Evolutionary conservation across 2,797 vertebrate species (phyloP), one percentile per base, ranked within the genome.

Genomic region (Columba guinea): DNA sequence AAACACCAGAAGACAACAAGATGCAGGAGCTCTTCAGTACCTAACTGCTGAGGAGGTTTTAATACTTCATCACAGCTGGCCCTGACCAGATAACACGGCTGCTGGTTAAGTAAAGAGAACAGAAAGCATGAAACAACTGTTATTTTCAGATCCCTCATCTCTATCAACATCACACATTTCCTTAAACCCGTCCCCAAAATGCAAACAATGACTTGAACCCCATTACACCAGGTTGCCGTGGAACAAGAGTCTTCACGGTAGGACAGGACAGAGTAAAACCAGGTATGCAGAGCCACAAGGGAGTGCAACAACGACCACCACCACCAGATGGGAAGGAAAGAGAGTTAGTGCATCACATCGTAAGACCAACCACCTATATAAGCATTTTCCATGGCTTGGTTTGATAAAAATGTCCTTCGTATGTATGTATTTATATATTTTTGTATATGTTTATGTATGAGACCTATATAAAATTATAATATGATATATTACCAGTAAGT

Each of bases 171-270:
- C 22, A 63, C 19, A 44, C 2, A 5, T 35, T 44, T 74, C 81
- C 34, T 62, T n/a, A 74, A 49, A 82, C 52, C 48, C 24, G 27
- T 14, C 34, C 34, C 30, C 30, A 22, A 21, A 30, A 46, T 21
- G 56, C 41, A 74, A 78, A 55, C n/a, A 22, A 41, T 4, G 7
- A 65, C 39, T 9, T 9, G 11, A 85, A 56, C 11, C 30, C 32
- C 52, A 34, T 10, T 0, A 0, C 44, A 17, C 28, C 16, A 17
- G 27, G 32, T 20, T n/a, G 46, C 71, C 60, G 64, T 0, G 2
- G 34, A n/a, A 23, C 28, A n/a, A 8, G 24, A 28, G n/a, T 3
- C 5, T 11, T 53, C 76, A 5, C 0, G 2, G 17, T 14, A 81
- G 76, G 48, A 28, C 39, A 55, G 32, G 52, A 60, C 23, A 26